phyloP scores from a whole-genome alignment of 2,888 invertebrate species.

The Agrenia bidenticulata region DNA sequence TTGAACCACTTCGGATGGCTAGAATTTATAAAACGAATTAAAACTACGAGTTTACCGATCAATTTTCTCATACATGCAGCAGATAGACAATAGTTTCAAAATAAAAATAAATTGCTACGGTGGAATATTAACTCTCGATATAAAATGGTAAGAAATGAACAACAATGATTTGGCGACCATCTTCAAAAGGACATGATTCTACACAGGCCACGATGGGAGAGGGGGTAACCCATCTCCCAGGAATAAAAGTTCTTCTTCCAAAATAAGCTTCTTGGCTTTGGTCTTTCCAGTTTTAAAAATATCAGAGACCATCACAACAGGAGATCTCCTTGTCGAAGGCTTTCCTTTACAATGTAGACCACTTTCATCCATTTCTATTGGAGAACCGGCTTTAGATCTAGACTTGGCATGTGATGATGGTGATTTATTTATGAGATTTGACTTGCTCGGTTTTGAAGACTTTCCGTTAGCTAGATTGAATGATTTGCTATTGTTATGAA shows the following conservation, averaged over 20 bases:
- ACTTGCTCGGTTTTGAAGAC: not conserved
- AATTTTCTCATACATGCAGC: no score
- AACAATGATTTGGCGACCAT: slow-evolving; percentile 1
- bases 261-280: slow-evolving; percentile 35
- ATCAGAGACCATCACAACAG: slow-evolving; percentile 46
- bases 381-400: not conserved
- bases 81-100: no score
- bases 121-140: not conserved
- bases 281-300: slow-evolving; percentile 34
- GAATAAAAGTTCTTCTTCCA: slow-evolving; percentile 46
- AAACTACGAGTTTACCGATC: no score
- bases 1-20: no score
- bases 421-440: not conserved
- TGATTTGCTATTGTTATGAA: not conserved
- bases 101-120: no score
- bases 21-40: no score
- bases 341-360: not conserved
- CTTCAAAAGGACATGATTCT: not conserved
- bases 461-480: not conserved
- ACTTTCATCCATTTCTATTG: not conserved
- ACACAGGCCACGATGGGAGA: slow-evolving; percentile 42
- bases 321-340: slow-evolving; percentile 22
- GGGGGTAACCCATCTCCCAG: slow-evolving; percentile 47
- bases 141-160: slow-evolving; percentile 7
- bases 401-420: not conserved